These are phyloP conservation scores for Anarrhichthys ocellatus DNA, from an alignment of 2,113 vertebrate genomes.

Conservation along the genomic window DNA sequence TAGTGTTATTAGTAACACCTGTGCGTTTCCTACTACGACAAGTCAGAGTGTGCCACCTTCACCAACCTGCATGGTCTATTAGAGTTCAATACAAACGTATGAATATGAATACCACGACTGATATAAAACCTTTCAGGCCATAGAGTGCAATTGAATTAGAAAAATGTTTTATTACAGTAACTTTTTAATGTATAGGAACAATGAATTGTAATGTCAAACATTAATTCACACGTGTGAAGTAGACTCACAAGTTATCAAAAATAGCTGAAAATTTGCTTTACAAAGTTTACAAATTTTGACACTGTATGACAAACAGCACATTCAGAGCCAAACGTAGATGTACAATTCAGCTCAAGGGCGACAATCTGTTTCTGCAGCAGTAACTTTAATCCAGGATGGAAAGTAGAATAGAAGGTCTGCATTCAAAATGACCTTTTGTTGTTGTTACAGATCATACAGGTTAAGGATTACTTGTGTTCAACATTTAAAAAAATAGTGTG, in stretches of 20 bases:
- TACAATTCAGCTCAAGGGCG: slow-evolving; percentile 21
- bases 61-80: background rate
- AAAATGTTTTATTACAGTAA: slow-evolving; percentile 47
- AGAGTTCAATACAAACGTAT: background rate
- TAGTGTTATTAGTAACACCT: background rate
- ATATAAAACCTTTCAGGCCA: background rate
- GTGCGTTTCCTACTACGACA: no score
- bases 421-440: background rate
- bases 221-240: slow-evolving; percentile 9
- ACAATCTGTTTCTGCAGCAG: background rate
- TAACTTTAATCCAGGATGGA: background rate
- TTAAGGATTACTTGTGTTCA: background rate
- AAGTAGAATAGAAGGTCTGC: background rate
- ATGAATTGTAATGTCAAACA: slow-evolving; percentile 1
- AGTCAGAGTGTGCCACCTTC: background rate
- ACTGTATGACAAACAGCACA: slow-evolving; percentile 11
- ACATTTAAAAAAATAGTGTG: background rate
- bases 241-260: slow-evolving; percentile 57
- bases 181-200: slow-evolving; percentile 15
- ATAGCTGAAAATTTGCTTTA: slow-evolving; percentile 64
- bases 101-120: background rate
- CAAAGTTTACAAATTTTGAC: slow-evolving; percentile 40
- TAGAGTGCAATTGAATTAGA: background rate
- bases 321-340: background rate
- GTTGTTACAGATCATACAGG: background rate